A percentile compares a stretch with the other conserved stretches of the same genome.
phyloP scores from a whole-genome alignment of 2,888 invertebrate genomes.

The Heliothis peltigera region DNA sequence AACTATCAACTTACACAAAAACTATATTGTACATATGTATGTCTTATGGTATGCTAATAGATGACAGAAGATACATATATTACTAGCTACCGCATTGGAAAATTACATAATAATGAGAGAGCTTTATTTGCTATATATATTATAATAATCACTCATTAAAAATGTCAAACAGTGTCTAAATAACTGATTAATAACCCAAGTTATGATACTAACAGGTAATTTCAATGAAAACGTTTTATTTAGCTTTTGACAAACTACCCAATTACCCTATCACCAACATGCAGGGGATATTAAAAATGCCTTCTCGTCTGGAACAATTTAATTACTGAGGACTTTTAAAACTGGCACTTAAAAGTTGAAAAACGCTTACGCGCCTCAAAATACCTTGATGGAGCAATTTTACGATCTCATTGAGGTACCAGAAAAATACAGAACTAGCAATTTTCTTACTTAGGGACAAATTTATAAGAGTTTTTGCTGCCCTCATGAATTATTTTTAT shows the following conservation, averaged over 20 bases:
- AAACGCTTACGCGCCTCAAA: constrained; percentile 23
- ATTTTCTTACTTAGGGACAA: constrained; percentile 3
- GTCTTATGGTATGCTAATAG: no score
- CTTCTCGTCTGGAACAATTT: constrained; percentile 18
- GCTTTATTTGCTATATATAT: no score
- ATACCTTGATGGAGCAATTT: constrained; percentile 10
- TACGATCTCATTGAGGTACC: constrained; percentile 4
- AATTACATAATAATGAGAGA: no score
- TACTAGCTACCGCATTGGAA: no score
- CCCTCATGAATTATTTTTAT: no score
- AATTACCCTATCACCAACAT: constrained; percentile 11
- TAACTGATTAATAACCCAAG: no score
- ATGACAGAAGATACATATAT: no score
- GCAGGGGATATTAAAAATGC: constrained; percentile 21
- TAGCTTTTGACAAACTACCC: neutral
- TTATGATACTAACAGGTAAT: neutral
- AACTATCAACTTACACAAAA: no score
- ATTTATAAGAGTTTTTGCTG: neutral
- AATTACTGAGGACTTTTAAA: constrained; percentile 36
- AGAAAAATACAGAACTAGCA: constrained; percentile 5
- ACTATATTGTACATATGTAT: no score
- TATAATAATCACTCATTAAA: no score
- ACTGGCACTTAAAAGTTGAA: constrained; percentile 29
- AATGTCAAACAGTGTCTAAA: no score
- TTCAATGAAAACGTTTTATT: constrained; percentile 4